Percentiles rank a stretch among this genome's conserved stretches.
These are phyloP conservation scores for Sapajus apella DNA, from an alignment of 2,113 vertebrate genomes.

Conservation along the genomic window DNA sequence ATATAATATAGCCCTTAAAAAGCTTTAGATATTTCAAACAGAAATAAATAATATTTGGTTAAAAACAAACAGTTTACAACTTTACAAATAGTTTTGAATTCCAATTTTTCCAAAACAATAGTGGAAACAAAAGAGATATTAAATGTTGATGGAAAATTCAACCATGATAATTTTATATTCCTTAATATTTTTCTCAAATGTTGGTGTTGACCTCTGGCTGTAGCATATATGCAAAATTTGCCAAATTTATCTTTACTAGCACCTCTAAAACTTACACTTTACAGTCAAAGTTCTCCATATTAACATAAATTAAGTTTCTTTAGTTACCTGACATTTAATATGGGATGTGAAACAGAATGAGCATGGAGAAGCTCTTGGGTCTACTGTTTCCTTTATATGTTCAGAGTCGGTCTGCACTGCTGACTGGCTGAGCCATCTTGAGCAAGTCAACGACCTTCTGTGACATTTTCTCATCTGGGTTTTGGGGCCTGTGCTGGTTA, in stretches of 20 bases:
- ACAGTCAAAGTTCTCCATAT: not conserved
- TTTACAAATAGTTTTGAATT: not conserved
- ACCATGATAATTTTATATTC: not conserved
- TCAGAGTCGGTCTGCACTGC: accelerated
- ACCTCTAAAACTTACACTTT: not conserved
- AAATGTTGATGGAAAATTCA: not conserved
- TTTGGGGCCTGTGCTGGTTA: not conserved
- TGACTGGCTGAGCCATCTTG: not conserved
- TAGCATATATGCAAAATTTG: not conserved
- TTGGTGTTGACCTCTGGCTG: not conserved
- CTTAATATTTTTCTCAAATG: not conserved
- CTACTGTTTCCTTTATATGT: accelerated
- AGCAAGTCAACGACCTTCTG: not conserved
- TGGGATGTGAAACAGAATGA: accelerated
- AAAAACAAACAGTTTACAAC: not conserved
- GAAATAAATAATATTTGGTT: not conserved
- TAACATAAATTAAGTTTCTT: not conserved
- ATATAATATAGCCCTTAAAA: not conserved
- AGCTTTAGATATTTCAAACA: not conserved
- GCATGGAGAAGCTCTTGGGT: accelerated
- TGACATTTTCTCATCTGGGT: not conserved
- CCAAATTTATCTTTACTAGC: not conserved
- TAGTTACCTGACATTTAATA: too few species aligned
- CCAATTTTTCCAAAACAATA: not conserved
- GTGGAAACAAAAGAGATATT: not conserved